These are phyloP conservation scores for Agrilus biguttatus DNA, from an alignment of 2,888 invertebrate species.

Conservation along the genomic window DNA sequence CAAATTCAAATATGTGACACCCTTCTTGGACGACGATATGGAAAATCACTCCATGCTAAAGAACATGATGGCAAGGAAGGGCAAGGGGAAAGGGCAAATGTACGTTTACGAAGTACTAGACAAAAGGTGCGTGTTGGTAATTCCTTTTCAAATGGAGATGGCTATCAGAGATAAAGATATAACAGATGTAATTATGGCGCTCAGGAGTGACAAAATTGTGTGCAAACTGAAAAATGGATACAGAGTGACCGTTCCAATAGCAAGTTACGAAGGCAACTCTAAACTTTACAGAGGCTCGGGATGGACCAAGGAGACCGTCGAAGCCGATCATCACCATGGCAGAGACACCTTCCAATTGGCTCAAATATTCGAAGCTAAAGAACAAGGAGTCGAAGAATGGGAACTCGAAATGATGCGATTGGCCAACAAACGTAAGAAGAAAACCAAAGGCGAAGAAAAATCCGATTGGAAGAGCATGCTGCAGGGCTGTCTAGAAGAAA, in stretches of 20 bases:
- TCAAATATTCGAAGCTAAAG: constrained; percentile 41
- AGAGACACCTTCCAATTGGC: constrained; percentile 37
- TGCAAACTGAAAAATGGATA: constrained; percentile 54
- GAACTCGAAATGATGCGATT: constrained; percentile 28
- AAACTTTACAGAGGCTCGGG: constrained; percentile 25
- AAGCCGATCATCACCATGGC: constrained; percentile 28
- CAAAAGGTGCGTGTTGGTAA: constrained; percentile 53
- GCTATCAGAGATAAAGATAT: constrained; percentile 64
- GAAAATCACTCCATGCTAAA: constrained; percentile 20
- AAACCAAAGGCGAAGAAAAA: constrained; percentile 22
- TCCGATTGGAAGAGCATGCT: constrained; percentile 33
- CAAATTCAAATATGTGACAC: constrained; percentile 22
- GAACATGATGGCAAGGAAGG: constrained; percentile 38
- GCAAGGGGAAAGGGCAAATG: constrained; percentile 36
- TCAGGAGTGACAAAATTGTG: constrained; percentile 57
- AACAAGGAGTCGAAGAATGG: constrained; percentile 27
- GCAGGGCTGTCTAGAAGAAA: constrained; percentile 45
- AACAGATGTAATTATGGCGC: constrained; percentile 58
- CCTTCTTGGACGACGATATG: constrained; percentile 26
- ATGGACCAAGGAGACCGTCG: constrained; percentile 37
- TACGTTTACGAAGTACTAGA: constrained; percentile 63
- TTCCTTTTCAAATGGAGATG: constrained; percentile 56
- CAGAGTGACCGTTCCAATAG: constrained; percentile 49
- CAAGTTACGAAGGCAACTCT: constrained; percentile 20
- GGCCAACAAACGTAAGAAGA: constrained; percentile 26